Evolutionary conservation across 2,888 invertebrate genomes (phyloP).

Genomic region (Eristalis intricaria): DNA sequence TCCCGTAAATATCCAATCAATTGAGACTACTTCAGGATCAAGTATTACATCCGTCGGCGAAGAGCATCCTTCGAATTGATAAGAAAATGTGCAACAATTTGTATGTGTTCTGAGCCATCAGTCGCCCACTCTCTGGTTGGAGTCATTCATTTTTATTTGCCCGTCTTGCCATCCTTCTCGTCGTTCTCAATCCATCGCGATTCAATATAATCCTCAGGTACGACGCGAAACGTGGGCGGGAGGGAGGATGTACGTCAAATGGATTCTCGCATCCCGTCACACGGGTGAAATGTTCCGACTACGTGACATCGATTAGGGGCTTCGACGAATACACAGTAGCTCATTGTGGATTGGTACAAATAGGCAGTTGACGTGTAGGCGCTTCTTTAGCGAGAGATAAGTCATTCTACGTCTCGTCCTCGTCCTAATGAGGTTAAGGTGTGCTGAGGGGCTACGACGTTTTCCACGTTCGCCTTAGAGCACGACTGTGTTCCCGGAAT

Average conservation of each 20-base stretch:
- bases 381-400: constrained; percentile 49
- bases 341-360: constrained; percentile 68
- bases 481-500: constrained; percentile 48
- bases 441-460: constrained; percentile 6
- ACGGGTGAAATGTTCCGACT: constrained; percentile 55
- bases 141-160: constrained; percentile 46
- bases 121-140: constrained; percentile 11
- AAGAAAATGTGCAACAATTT: constrained; percentile 66
- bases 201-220: constrained; percentile 68
- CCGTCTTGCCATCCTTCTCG: constrained; percentile 6
- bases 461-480: constrained; percentile 9
- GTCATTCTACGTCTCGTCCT: constrained; percentile 38
- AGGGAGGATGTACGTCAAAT: constrained; percentile 47
- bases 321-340: constrained; percentile 65
- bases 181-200: constrained; percentile 28
- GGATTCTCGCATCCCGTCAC: constrained; percentile 36
- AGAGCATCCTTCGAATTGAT: constrained; percentile 17
- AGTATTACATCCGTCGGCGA: background rate
- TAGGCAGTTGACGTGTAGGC: constrained; percentile 67
- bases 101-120: background rate
- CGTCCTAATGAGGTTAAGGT: constrained; percentile 53
- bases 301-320: constrained; percentile 70
- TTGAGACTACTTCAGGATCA: constrained; percentile 22
- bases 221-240: background rate
- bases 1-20: constrained; percentile 52